Conservation (phyloP, 2,113 vertebrate species). For the Sebastes schlegelii region DNA sequence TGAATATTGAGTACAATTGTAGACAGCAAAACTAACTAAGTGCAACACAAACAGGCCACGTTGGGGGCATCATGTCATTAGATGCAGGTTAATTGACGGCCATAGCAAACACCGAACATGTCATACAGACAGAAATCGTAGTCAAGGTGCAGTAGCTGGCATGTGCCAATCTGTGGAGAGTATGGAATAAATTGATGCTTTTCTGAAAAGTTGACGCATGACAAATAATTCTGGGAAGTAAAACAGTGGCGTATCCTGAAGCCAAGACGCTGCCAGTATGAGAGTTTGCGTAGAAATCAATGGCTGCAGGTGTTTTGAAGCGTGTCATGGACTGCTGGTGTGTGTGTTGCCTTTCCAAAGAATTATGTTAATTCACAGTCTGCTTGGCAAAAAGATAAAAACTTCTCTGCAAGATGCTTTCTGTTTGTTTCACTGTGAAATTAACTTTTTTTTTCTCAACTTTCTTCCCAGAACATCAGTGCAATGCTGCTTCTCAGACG, state of each 20-base stretch:
- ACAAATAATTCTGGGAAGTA: not conserved
- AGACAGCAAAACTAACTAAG: too few relatives aligned
- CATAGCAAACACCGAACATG: too few relatives aligned
- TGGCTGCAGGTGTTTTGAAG: not conserved
- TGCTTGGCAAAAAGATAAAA: not conserved
- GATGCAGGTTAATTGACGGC: too few relatives aligned
- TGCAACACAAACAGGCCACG: too few relatives aligned
- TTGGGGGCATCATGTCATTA: too few relatives aligned
- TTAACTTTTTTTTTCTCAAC: not conserved
- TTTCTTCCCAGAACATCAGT: conserved; percentile 54
- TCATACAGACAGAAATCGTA: not conserved
- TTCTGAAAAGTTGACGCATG: not conserved
- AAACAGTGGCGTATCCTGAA: too few relatives aligned
- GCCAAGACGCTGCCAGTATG: not conserved
- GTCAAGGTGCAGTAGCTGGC: not conserved
- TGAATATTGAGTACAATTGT: too few relatives aligned
- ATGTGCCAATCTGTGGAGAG: not conserved
- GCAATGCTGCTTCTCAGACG: conserved; percentile 81
- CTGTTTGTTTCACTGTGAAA: not conserved
- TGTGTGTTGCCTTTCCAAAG: not conserved
- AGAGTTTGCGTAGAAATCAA: not conserved
- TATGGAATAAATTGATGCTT: not conserved
- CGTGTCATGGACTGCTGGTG: not conserved
- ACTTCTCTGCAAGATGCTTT: not conserved
- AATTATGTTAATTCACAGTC: not conserved